These are phyloP conservation scores for Dissostichus mawsoni DNA, from an alignment of 2,113 vertebrate genomes.

Conservation along the genomic window DNA sequence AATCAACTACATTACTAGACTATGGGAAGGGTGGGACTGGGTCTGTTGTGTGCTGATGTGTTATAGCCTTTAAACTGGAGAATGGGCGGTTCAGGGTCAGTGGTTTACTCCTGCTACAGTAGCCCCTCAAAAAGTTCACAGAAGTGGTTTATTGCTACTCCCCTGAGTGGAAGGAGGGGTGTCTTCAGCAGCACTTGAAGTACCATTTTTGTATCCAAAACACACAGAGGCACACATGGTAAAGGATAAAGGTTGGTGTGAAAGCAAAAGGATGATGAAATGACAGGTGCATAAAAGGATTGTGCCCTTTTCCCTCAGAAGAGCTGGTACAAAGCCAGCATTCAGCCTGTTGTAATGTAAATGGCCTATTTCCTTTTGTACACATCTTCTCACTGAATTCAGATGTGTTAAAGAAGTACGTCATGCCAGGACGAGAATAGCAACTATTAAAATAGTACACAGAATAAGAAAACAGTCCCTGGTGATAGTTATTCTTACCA, in stretches of 20 bases:
- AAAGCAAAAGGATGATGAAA: slow-evolving; percentile 40
- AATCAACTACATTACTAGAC: slow-evolving; percentile 16
- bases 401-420: slow-evolving; percentile 34
- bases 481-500: slow-evolving; percentile 21
- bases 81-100: slow-evolving; percentile 27
- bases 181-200: background rate
- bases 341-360: slow-evolving; percentile 56
- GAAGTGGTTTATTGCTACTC: slow-evolving; percentile 35
- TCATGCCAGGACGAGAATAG: slow-evolving; percentile 34
- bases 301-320: slow-evolving; percentile 39
- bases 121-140: slow-evolving; percentile 12
- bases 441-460: slow-evolving; percentile 44
- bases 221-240: slow-evolving; percentile 17
- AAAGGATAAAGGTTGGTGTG: slow-evolving; percentile 5
- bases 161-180: slow-evolving; percentile 13
- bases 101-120: background rate
- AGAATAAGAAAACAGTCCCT: background rate
- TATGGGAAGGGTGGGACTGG: background rate
- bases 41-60: background rate
- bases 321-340: slow-evolving; percentile 12
- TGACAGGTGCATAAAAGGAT: slow-evolving; percentile 52
- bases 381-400: slow-evolving; percentile 26
- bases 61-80: slow-evolving; percentile 8
- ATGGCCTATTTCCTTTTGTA: slow-evolving; percentile 14
- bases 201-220: background rate